Base-by-base conservation (phyloP, 2,888 invertebrate genomes). In the Leptogaster cylindrica region DNA sequence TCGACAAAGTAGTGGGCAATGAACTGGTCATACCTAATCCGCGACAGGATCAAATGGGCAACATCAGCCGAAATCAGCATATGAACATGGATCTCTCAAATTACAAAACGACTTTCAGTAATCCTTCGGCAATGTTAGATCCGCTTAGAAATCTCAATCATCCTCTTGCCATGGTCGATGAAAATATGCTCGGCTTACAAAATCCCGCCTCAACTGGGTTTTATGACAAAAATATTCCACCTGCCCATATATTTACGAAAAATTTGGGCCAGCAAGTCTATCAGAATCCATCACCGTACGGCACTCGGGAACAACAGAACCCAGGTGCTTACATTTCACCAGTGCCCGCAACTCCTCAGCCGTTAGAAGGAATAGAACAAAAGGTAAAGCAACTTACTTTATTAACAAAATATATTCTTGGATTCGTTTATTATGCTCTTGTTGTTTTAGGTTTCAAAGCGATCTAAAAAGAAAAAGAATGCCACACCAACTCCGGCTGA, bases 181-280 rank as follows among this genome's bases (percentile, higher is more conserved):
- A 79, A 48, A 76, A 76, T 10, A 76, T 81, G 70, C 25, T 81
- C 41, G 76, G 77, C 2, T 73, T 80, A 66, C 73, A 73, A 20
- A 71, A 68, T 12, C 70, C 76, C 2, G 73, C 75, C 52, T n/a
- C 68, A 1, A 41, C 66, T 18, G 68, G 70, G n/a, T 87, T 85
- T 72, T 86, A 85, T 69, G 86, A 87, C 52, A 86, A 87, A 76
- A 81, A 82, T 23, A 84, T 84, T 77, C 85, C 85, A 74, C 85
- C 86, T 77, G 84, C 86, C 0, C 86, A 86, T 63, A 84, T 86
- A 80, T 86, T 84, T 73, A 85, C 83, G 68, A 83, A 85, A 74
- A 82, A 79, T 71, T 75, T 83, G 66, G 71, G 80, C 65, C 81
- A 81, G 65, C 72, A 70, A 82, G 83, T 71, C 75, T 80, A 70